phyloP scores from a whole-genome alignment of 2,888 invertebrate species.

The Xiphydria camelus region DNA sequence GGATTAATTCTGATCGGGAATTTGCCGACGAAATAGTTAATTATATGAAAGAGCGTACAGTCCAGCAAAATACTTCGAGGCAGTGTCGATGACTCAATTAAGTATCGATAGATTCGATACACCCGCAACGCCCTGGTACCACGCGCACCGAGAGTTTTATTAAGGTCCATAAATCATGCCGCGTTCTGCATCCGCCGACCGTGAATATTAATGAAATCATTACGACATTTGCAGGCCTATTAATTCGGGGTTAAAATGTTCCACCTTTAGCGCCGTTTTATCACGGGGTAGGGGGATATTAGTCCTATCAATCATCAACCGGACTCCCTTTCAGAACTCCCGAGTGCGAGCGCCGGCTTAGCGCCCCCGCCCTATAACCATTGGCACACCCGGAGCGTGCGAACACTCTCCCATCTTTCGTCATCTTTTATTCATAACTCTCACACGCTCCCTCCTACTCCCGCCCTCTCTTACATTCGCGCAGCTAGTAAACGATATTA shows the following conservation, averaged over 20 bases:
- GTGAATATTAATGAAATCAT: slow-evolving; percentile 58
- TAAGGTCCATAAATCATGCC: slow-evolving; percentile 43
- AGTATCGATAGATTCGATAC: too few species aligned
- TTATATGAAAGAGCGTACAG: too few species aligned
- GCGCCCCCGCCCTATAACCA: slow-evolving; percentile 19
- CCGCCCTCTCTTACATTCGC: not conserved
- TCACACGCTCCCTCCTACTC: slow-evolving; percentile 15
- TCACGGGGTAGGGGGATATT: slow-evolving; percentile 45
- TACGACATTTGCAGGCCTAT: slow-evolving; percentile 53
- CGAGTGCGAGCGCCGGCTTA: slow-evolving; percentile 16
- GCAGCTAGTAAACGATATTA: too few species aligned
- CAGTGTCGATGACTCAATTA: too few species aligned
- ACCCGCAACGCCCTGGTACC: too few species aligned
- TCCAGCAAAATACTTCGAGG: too few species aligned
- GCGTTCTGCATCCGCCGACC: slow-evolving; percentile 38
- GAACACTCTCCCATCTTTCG: slow-evolving; percentile 27
- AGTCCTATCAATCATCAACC: slow-evolving; percentile 54
- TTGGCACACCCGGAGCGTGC: slow-evolving; percentile 35
- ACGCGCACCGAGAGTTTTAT: too few species aligned
- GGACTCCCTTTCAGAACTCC: slow-evolving; percentile 20
- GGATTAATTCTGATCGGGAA: too few species aligned
- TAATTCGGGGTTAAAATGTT: slow-evolving; percentile 53
- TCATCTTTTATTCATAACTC: slow-evolving; percentile 44
- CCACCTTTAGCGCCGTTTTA: slow-evolving; percentile 50
- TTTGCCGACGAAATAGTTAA: too few species aligned